Conservation (phyloP, 2,888 invertebrate genomes). For the Folsomia manolachei region DNA sequence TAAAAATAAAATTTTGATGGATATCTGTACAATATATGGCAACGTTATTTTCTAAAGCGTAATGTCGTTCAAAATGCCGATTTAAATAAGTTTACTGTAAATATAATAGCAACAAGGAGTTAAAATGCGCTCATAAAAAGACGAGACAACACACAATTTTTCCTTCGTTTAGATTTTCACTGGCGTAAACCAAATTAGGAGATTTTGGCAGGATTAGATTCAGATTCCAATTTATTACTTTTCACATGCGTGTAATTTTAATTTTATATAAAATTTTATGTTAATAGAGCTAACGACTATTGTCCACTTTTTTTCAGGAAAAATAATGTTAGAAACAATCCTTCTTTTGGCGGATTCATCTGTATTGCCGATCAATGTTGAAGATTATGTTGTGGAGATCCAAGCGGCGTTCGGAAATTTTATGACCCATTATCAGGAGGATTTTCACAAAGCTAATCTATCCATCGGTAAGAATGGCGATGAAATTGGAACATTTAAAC, state of each 20-base stretch:
- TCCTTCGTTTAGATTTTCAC: too few relatives aligned
- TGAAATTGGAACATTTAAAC: constrained; percentile 30
- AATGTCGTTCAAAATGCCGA: too few relatives aligned
- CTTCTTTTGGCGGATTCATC: constrained; percentile 48
- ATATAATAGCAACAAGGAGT: too few relatives aligned
- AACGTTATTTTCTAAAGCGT: too few relatives aligned
- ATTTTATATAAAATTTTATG: not conserved
- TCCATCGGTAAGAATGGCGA: constrained; percentile 49
- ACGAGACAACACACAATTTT: too few relatives aligned
- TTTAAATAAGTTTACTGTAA: too few relatives aligned
- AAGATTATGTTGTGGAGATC: constrained; percentile 50
- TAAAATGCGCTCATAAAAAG: too few relatives aligned
- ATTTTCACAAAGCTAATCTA: constrained; percentile 50
- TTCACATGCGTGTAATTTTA: too few relatives aligned
- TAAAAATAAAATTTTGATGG: not conserved
- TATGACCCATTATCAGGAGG: constrained; percentile 48
- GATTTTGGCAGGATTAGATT: too few relatives aligned
- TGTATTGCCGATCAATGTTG: constrained; percentile 50
- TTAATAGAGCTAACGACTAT: not conserved
- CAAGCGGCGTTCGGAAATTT: constrained; percentile 49
- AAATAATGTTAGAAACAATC: constrained; percentile 47
- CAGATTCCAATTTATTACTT: too few relatives aligned
- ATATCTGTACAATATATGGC: not conserved
- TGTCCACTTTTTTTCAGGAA: constrained; percentile 31
- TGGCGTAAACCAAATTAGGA: too few relatives aligned